Evolutionary conservation across 2,797 vertebrate genomes (phyloP).

Genomic region (Myotis findleyi): DNA sequence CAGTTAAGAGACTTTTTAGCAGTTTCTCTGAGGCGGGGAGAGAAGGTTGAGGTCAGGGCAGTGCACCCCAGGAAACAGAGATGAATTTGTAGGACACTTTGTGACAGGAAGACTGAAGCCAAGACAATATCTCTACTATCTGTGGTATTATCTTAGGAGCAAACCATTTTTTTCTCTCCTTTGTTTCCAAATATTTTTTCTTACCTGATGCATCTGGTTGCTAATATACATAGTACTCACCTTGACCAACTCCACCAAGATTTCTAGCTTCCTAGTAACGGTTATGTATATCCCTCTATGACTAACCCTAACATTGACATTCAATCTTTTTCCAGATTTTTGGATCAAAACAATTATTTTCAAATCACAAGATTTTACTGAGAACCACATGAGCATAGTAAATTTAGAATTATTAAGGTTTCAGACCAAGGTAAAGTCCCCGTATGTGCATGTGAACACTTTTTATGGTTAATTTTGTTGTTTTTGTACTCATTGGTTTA

Average conservation of each 20-base stretch:
- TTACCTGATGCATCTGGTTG: not conserved
- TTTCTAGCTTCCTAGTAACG: not conserved
- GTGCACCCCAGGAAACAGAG: not conserved
- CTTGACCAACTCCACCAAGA: not conserved
- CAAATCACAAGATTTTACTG: not conserved
- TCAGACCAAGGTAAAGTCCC: slow-evolving; percentile 33
- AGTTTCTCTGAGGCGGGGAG: not conserved
- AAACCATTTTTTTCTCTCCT: not conserved
- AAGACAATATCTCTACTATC: not conserved
- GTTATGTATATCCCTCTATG: not conserved
- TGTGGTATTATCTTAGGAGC: not conserved
- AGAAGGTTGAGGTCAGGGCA: not conserved
- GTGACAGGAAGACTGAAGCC: not conserved
- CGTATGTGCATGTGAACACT: not conserved
- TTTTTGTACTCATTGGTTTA: not conserved
- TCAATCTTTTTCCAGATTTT: slow-evolving; percentile 27
- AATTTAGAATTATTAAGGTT: slow-evolving; percentile 43
- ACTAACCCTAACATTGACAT: not conserved
- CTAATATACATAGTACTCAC: not conserved
- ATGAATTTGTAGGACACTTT: not conserved
- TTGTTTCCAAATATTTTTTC: slow-evolving; percentile 32
- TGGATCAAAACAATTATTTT: not conserved
- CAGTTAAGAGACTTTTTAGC: not conserved
- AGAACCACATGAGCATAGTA: not conserved
- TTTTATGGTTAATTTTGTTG: not conserved